phyloP scores from a whole-genome alignment of 2,797 vertebrate species.

The Chrysocyon brachyurus region DNA sequence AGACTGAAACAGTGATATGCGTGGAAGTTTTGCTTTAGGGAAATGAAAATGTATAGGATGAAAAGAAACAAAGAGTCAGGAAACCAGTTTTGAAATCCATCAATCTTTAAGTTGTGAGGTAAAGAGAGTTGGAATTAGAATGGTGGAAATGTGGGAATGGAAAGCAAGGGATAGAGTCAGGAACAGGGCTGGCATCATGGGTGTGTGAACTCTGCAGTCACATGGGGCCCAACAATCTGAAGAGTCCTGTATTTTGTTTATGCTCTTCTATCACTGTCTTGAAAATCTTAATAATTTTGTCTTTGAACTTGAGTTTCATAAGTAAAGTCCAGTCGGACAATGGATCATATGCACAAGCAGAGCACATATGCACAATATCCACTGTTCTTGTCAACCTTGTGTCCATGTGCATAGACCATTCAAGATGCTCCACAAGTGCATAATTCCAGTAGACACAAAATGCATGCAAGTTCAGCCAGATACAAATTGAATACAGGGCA shows the following conservation, averaged over 20 bases:
- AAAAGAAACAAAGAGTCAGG: background rate
- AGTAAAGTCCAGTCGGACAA: background rate
- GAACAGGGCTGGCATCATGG: background rate
- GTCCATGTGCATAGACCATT: background rate
- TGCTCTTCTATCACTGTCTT: background rate
- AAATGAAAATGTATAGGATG: background rate
- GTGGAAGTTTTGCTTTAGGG: background rate
- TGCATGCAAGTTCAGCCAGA: background rate
- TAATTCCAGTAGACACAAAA: background rate
- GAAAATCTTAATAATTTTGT: background rate
- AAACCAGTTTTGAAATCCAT: background rate
- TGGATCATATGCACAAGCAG: background rate
- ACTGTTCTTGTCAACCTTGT: background rate
- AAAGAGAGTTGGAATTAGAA: background rate
- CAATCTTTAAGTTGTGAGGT: too few species aligned
- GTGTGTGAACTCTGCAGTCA: background rate
- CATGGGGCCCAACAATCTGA: background rate
- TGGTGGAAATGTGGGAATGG: background rate
- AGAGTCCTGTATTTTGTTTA: background rate
- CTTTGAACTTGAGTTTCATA: background rate
- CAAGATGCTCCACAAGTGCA: background rate
- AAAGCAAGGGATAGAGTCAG: background rate
- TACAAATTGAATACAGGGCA: background rate
- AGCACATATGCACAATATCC: background rate
- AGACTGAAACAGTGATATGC: background rate